phyloP scores from a whole-genome alignment of 2,888 invertebrate species.

The Dioctria rufipes region DNA sequence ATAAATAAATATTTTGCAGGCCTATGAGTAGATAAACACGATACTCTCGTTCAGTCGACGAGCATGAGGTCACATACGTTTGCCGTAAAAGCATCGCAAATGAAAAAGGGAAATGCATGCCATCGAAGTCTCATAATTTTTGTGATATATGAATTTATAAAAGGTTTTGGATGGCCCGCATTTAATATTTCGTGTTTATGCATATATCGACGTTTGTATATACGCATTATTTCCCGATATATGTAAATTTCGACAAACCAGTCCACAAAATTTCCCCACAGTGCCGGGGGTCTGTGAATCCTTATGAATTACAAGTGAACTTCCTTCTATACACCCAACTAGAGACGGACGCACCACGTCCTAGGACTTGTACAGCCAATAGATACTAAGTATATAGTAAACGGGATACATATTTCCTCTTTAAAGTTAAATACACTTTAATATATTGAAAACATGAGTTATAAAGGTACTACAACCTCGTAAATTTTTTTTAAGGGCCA shows the following conservation, averaged over 20 bases:
- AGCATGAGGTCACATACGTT: conserved; percentile 15
- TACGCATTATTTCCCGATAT: conserved; percentile 39
- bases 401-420: conserved; percentile 30
- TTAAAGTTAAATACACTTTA: conserved; percentile 23
- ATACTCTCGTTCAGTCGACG: not conserved
- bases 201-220: conserved; percentile 23
- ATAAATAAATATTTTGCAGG: conserved; percentile 26
- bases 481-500: not conserved
- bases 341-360: too few relatives aligned
- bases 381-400: not conserved
- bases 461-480: conserved; percentile 22
- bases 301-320: conserved; percentile 20
- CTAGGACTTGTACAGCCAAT: too few relatives aligned
- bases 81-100: conserved; percentile 17
- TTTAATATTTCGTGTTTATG: conserved; percentile 37
- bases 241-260: conserved; percentile 15
- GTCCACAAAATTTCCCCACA: not conserved
- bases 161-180: conserved; percentile 47
- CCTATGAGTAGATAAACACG: conserved; percentile 26
- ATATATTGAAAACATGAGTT: conserved; percentile 32
- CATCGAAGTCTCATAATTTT: conserved; percentile 44
- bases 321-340: not conserved
- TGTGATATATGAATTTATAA: conserved; percentile 50
- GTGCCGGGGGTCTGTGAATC: not conserved
- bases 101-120: conserved; percentile 44